Evolutionary conservation across 2,888 invertebrate genomes (phyloP), one percentile per base, ranked within the genome.

Genomic region (Melinaea marsaeus): DNA sequence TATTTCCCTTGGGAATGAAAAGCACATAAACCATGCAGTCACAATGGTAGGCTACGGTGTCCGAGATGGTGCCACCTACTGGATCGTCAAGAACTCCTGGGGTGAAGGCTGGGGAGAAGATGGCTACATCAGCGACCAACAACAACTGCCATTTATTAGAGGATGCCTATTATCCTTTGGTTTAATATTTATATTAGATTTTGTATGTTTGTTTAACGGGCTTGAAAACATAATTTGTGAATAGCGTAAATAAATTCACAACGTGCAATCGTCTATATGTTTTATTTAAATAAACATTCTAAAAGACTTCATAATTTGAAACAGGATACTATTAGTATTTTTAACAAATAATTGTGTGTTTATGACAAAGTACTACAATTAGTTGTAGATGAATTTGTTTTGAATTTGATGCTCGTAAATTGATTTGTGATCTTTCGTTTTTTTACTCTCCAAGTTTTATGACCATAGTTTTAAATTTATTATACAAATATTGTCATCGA

Each of bases 41-140:
- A 75, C 79, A 0, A 75, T 81, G 0, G 75, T 83, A 0, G 84
- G 84, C 0, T 84, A 84, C 57, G 84, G 84, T 0, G 69, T 69
- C 9, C 72, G 76, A 0, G 74, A 80, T 2, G 81, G 78, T 0
- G 73, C 71, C 3, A 70, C 69, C 1, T 84, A 81, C 72, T 84
- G 84, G 83, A 70, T 84, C 13, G 72, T 83, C n/a, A 80, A 81
- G 74, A 84, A 84, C 78, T 83, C 84, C 1, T 81, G 78, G 78
- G 81, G 82, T 0, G 78, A 79, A 35, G 37, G 64, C 58, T 84
- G 81, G 79, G 84, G 84, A 0, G 70, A 80, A 46, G 81, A 74
- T 54, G 84, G 84, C 4, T 81, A 81, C 72, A 69, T 83, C 75
- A 0, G 72, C 79, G 2, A 71, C 22, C 4, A 61, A 81, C 60